Base-by-base conservation (phyloP, 2,113 vertebrate genomes). In the Butastur rufipennis region DNA sequence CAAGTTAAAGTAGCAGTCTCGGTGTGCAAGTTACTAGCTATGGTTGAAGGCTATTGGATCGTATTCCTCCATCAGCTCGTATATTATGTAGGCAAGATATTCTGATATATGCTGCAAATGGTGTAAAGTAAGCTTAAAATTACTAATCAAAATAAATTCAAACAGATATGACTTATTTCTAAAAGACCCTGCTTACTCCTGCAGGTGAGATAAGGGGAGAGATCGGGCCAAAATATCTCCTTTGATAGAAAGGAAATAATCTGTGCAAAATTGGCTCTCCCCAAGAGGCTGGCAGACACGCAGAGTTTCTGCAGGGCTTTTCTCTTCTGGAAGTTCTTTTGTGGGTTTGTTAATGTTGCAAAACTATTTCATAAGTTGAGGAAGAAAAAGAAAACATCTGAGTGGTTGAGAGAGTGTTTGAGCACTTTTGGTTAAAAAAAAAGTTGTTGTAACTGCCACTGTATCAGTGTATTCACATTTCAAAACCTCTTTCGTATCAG, bases 401-500 rank as follows among this genome's bases (percentile, higher is more conserved):
- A 42, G 79, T 58, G 55, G 23, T 22, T 86, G 38, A 94, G 19
- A 67, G n/a, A 21, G 11, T 9, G 38, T 86, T 34, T 72, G 67
- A 90, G 31, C 67, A 38, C 42, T 93, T 93, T 21, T 7, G 4
- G 45, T 84, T 78, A 70, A 55, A 93, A 67, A 71, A 80, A 31
- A 73, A 58, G 38, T 31, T 72, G 42, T 79, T 72, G 47, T 79
- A 91, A 86, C 50, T 86, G 65, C 47, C 38, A 14, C 38, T 80
- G 2, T 90, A 75, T 95, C 40, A 38, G 53, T 26, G 21, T 84
- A 78, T 71, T 91, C 47, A 65, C 45, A 67, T 96, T 96, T 95
- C 89, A 90, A 86, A 92, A 79, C 48, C 36, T 77, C 62, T 66
- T 87, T 87, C 53, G 6, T 73, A 93, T 96, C 95, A 86, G 88